A percentile compares a stretch with the other conserved stretches of the same genome.
Conservation (phyloP, 2,113 vertebrate species). For the Stigmatopora nigra region DNA sequence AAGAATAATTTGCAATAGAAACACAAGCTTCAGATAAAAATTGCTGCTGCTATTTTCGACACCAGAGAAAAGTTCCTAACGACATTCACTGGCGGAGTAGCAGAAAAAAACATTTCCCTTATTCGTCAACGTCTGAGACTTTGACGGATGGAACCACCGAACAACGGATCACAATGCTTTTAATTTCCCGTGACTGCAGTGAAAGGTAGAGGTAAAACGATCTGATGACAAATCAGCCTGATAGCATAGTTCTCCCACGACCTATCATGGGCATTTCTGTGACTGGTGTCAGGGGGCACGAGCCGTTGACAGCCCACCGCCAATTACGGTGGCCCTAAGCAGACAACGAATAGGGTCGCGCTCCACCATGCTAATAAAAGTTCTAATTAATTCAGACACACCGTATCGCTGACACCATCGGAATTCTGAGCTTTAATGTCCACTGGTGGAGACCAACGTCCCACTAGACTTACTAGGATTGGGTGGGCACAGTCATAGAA, state of each 20-base stretch:
- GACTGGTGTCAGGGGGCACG: slow-evolving; percentile 32
- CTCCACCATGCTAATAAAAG: slow-evolving; percentile 55
- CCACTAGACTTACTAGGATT: slow-evolving; percentile 19
- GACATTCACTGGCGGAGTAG: slow-evolving; percentile 32
- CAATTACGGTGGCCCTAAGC: slow-evolving; percentile 56
- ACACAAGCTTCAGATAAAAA: slow-evolving; percentile 12
- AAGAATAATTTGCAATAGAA: slow-evolving; percentile 2
- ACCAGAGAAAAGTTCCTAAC: slow-evolving; percentile 39
- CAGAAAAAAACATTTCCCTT: slow-evolving; percentile 26
- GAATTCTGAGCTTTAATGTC: slow-evolving; percentile 31
- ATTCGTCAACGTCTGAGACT: slow-evolving; percentile 26
- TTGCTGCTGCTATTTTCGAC: slow-evolving; percentile 38
- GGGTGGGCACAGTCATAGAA: slow-evolving; percentile 28
- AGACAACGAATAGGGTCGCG: slow-evolving; percentile 37
- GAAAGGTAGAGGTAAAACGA: slow-evolving; percentile 30
- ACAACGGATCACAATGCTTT: slow-evolving; percentile 25
- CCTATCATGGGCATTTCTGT: slow-evolving; percentile 34
- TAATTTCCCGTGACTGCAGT: slow-evolving; percentile 27
- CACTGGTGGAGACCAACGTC: slow-evolving; percentile 44
- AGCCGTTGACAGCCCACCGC: slow-evolving; percentile 28
- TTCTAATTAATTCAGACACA: slow-evolving; percentile 65
- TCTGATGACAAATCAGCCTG: slow-evolving; percentile 41
- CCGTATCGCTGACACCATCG: slow-evolving; percentile 41
- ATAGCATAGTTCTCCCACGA: slow-evolving; percentile 17
- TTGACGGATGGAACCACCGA: slow-evolving; percentile 28